Evolutionary conservation across 2,888 invertebrate genomes (phyloP).

Genomic region (Melitaea athalia): DNA sequence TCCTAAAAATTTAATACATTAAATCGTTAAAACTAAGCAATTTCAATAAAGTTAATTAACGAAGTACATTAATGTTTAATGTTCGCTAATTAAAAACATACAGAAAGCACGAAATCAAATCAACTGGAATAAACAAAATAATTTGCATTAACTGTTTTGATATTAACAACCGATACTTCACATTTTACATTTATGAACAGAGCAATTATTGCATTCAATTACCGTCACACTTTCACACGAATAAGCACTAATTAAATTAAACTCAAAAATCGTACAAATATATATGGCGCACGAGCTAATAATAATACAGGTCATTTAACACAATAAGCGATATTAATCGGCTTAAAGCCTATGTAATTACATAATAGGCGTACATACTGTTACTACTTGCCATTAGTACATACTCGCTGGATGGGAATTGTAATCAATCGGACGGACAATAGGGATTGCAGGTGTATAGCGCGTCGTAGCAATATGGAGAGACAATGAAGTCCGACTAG

Average conservation of each 20-base stretch:
- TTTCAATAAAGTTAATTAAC: conserved; percentile 8
- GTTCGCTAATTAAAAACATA: conserved; percentile 15
- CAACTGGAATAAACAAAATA: conserved; percentile 27
- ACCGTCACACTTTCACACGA: conserved; percentile 25
- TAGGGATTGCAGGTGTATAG: conserved; percentile 48
- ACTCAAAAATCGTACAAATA: conserved; percentile 33
- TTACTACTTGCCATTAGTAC: conserved; percentile 40
- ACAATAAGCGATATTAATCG: conserved; percentile 57
- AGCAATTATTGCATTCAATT: conserved; percentile 36
- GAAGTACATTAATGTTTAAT: conserved; percentile 6
- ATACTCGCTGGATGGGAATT: conserved; percentile 57
- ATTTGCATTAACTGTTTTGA: conserved; percentile 27
- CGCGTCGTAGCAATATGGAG: conserved; percentile 43
- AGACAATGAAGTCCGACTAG: conserved; percentile 46
- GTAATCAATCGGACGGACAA: conserved; percentile 70
- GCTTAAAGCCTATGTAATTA: conserved; percentile 60
- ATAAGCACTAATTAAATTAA: conserved; percentile 30
- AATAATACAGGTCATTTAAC: conserved; percentile 44
- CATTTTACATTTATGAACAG: conserved; percentile 24
- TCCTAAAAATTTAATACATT: background rate
- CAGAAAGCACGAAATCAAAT: conserved; percentile 8
- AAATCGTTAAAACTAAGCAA: background rate
- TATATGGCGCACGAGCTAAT: conserved; percentile 31
- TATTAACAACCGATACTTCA: conserved; percentile 24
- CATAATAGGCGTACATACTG: conserved; percentile 41